phyloP scores from a whole-genome alignment of 2,113 vertebrate species.

The Meleagris gallopavo region DNA sequence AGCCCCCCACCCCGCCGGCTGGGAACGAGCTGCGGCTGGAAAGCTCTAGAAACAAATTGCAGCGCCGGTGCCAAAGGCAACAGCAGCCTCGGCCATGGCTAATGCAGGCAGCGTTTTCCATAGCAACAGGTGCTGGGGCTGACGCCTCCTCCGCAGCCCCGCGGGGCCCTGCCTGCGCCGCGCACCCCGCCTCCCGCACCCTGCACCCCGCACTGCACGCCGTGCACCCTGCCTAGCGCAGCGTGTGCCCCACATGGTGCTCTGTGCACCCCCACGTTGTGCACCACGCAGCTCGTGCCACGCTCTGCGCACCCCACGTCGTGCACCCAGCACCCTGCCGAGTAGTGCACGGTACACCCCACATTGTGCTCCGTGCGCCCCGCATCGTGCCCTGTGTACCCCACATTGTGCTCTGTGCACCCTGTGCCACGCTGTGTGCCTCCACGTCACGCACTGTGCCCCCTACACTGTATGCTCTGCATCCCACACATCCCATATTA shows the following conservation, averaged over 20 bases:
- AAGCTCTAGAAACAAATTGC: constrained; percentile 51
- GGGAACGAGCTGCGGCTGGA: constrained; percentile 29
- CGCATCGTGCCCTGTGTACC: not conserved
- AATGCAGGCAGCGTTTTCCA: constrained; percentile 42
- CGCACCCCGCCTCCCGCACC: not conserved
- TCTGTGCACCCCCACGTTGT: too few species aligned
- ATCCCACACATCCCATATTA: not conserved
- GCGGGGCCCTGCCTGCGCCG: not conserved
- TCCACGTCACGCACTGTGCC: not conserved
- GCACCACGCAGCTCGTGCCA: too few species aligned
- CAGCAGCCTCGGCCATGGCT: constrained; percentile 43
- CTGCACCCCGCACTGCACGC: not conserved
- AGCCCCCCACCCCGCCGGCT: constrained; percentile 3
- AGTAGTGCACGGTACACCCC: not conserved
- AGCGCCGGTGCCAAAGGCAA: constrained; percentile 36
- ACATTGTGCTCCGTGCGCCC: not conserved
- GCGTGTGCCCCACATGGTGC: not conserved
- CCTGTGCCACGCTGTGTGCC: too few species aligned
- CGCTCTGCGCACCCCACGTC: not conserved
- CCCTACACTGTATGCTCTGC: not conserved
- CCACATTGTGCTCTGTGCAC: too few species aligned
- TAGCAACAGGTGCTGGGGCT: constrained; percentile 42
- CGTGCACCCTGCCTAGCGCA: not conserved
- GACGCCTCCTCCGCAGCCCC: not conserved
- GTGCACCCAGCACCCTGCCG: accelerated